A percentile compares a stretch with the other conserved stretches of the same genome.
Evolutionary conservation across 2,797 vertebrate species (phyloP).

Genomic region (Emydoidea blandingii): DNA sequence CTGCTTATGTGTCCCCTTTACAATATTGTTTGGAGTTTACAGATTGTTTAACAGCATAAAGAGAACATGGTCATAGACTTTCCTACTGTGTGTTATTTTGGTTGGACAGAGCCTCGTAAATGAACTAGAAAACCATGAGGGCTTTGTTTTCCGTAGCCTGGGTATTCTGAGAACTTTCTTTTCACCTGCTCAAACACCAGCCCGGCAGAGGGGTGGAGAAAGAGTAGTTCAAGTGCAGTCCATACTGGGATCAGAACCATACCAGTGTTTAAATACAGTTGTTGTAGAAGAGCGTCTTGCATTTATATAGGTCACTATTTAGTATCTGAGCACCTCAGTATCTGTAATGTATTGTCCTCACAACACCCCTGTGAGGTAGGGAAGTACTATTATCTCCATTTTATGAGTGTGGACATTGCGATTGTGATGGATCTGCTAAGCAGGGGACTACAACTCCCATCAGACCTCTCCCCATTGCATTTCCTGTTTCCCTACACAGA

Average conservation of each 20-base stretch:
- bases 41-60: not conserved
- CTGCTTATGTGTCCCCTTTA: not conserved
- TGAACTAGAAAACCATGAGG: not conserved
- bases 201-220: not conserved
- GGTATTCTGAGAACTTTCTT: not conserved
- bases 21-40: not conserved
- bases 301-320: not conserved
- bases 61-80: not conserved
- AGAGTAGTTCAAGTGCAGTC: not conserved
- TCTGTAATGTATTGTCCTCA: not conserved
- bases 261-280: not conserved
- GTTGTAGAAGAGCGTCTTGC: not conserved
- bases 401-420: too few species aligned
- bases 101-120: not conserved
- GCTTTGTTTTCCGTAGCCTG: not conserved
- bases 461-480: too few species aligned
- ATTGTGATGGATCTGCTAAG: too few species aligned
- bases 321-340: not conserved
- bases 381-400: not conserved
- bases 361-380: not conserved
- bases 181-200: not conserved
- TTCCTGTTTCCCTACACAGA: too few species aligned
- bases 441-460: too few species aligned
- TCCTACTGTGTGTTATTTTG: not conserved
- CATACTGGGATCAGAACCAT: not conserved